Base-by-base conservation (phyloP, 2,797 vertebrate genomes). In the Sebastes taczanowskii region DNA sequence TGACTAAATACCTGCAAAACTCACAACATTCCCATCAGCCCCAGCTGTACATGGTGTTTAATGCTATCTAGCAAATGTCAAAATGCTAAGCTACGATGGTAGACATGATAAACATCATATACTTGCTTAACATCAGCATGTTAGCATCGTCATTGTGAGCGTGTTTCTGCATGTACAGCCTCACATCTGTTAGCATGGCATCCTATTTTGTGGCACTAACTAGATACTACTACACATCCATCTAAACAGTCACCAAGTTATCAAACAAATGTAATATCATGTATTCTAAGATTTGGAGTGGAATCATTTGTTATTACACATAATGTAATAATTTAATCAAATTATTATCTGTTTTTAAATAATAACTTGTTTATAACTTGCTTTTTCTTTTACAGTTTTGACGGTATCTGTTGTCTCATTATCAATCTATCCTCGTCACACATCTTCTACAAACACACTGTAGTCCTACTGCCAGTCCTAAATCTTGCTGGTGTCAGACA, bases 401-500 rank as follows among this genome's bases (percentile, higher is more conserved):
- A 53, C 20, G 23, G 23, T 42, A 6, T 46, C 18, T 42, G 27
- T 27, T 25, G 25, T 75, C 16, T 68, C n/a, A 63, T 9, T 71
- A 58, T 30, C 11, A 63, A 14, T 32, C 13, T 0, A 8, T 65
- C 14, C 6, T 49, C 10, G 27, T 60, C 23, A 46, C 16, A 52
- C 35, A 49, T 9, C n/a, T 61, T 70, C 13, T 49, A 42, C 14
- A 55, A 75, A 77, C 61, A 61, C 27, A 20, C 53, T 32, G 25
- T 30, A 2, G 27, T 30, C 42, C 6, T 77, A 38, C 56, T 67
- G 14, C 32, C 8, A 6, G 27, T 59, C 74, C 63, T 87, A 82
- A 76, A 87, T 74, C 53, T 59, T 46, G 11, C 2, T 73, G 14
- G 11, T 64, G 60, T 82, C 65, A 66, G 46, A 64, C 29, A 42